These are phyloP conservation scores for Eupithecia insigniata DNA, from an alignment of 2,888 invertebrate species.

Conservation along the genomic window DNA sequence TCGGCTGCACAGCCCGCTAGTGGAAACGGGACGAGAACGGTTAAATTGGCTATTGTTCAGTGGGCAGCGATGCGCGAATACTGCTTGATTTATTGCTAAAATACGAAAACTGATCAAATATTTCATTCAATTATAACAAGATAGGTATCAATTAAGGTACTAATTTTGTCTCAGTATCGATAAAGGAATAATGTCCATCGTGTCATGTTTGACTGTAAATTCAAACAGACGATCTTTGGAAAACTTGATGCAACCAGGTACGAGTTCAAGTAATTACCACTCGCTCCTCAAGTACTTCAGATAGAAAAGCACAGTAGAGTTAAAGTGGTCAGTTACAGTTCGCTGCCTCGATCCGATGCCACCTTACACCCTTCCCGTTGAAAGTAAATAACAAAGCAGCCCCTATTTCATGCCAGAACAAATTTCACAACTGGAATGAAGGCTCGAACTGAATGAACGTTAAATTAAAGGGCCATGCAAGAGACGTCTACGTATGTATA, in stretches of 20 bases:
- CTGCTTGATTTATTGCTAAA: slow-evolving; percentile 27
- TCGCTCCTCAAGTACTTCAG: background rate
- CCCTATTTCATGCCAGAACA: slow-evolving; percentile 54
- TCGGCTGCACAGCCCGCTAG: background rate
- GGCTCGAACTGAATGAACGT: slow-evolving; percentile 53
- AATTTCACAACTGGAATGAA: slow-evolving; percentile 46
- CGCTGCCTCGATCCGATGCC: background rate
- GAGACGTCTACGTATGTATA: slow-evolving; percentile 17
- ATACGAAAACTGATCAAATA: slow-evolving; percentile 7
- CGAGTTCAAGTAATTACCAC: background rate
- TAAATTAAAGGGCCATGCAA: slow-evolving; percentile 56
- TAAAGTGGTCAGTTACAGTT: background rate
- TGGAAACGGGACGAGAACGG: slow-evolving; percentile 10
- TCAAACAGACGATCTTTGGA: background rate
- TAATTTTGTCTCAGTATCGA: background rate
- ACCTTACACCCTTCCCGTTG: background rate
- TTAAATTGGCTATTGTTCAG: slow-evolving; percentile 26
- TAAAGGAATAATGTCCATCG: background rate
- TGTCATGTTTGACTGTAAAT: background rate
- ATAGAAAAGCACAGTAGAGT: background rate
- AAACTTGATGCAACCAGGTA: background rate
- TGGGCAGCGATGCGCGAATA: slow-evolving; percentile 18
- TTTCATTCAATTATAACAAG: background rate
- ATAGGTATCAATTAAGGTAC: background rate
- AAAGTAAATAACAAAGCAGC: slow-evolving; percentile 34